These are phyloP conservation scores for Micoletzkya japonica DNA, from an alignment of 2,888 invertebrate genomes.

Conservation along the genomic window DNA sequence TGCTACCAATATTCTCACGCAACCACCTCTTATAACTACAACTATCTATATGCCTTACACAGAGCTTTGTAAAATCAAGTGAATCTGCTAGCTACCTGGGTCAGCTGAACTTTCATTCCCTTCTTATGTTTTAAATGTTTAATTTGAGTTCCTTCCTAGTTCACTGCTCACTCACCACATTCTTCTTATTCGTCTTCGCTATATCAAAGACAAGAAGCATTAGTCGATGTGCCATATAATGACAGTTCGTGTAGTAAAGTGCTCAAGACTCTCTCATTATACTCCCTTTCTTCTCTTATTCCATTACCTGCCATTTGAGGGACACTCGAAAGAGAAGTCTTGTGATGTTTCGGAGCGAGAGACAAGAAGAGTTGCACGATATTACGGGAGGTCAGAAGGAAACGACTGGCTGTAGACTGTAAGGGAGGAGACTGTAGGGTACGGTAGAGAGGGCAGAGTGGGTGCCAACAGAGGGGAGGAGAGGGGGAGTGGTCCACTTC, in stretches of 20 bases:
- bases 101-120: too few species aligned
- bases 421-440: background rate
- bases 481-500: background rate
- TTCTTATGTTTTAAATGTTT: too few species aligned
- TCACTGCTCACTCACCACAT: background rate
- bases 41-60: too few species aligned
- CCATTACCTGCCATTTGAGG: constrained; percentile 55
- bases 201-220: constrained; percentile 41
- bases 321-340: constrained; percentile 47
- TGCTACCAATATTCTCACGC: too few species aligned
- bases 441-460: too few species aligned
- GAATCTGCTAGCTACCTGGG: too few species aligned
- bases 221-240: constrained; percentile 55
- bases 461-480: background rate
- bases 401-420: constrained; percentile 31
- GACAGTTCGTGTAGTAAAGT: constrained; percentile 59
- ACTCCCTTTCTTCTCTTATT: background rate
- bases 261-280: constrained; percentile 34
- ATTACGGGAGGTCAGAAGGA: constrained; percentile 53
- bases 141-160: too few species aligned
- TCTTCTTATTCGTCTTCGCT: background rate
- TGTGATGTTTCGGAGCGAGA: constrained; percentile 51
- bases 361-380: constrained; percentile 52
- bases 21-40: too few species aligned
- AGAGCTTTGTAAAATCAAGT: too few species aligned